Evolutionary conservation across 2,113 vertebrate species (phyloP).

Genomic region (Thamnaconus septentrionalis): DNA sequence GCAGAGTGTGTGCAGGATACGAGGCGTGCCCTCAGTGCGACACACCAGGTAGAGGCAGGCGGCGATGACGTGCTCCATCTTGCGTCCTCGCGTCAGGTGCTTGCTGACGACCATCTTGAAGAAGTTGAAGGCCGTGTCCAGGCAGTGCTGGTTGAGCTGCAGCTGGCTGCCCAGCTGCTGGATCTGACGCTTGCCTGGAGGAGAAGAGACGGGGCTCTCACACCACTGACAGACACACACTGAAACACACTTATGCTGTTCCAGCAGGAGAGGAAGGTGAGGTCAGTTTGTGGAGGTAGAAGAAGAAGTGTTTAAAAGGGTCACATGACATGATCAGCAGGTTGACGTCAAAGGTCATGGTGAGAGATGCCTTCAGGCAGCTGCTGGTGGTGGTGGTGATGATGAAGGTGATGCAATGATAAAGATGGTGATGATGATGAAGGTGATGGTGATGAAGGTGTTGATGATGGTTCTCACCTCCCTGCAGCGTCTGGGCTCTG

Average conservation of each 20-base stretch:
- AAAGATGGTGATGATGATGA: slow-evolving; percentile 76
- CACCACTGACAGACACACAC: neutral
- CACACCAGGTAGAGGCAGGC: slow-evolving; percentile 98
- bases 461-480: slow-evolving; percentile 86
- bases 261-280: too few relatives aligned
- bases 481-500: slow-evolving; percentile 91
- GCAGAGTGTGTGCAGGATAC: slow-evolving; percentile 89
- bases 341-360: neutral
- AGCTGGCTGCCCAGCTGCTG: slow-evolving; percentile 94
- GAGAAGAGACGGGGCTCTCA: slow-evolving; percentile 8
- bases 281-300: neutral
- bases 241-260: neutral
- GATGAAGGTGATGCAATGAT: too few relatives aligned
- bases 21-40: slow-evolving; percentile 94
- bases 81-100: slow-evolving; percentile 89
- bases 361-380: neutral
- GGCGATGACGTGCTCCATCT: slow-evolving; percentile 90
- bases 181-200: slow-evolving; percentile 89
- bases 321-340: neutral
- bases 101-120: slow-evolving; percentile 99
- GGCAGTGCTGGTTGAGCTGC: slow-evolving; percentile 94
- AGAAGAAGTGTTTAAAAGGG: neutral
- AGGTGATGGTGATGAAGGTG: too few relatives aligned
- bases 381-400: slow-evolving; percentile 6
- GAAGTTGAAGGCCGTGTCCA: slow-evolving; percentile 98